These are phyloP conservation scores for Phalloptychus januarius DNA, from an alignment of 2,797 vertebrate species.

Conservation along the genomic window DNA sequence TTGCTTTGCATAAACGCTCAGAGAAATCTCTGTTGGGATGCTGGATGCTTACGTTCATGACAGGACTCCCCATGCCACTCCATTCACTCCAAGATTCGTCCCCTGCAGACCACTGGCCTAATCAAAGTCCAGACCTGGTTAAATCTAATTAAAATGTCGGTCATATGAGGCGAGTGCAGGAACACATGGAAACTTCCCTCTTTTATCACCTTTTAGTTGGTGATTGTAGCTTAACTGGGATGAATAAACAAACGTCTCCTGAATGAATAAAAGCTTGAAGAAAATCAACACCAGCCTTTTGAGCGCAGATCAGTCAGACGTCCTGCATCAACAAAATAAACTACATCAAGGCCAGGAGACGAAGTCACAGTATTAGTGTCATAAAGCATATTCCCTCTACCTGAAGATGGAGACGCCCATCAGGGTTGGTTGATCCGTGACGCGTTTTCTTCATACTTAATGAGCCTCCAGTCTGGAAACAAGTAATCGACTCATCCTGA, in stretches of 20 bases:
- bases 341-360: slow-evolving; percentile 43
- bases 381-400: slow-evolving; percentile 40
- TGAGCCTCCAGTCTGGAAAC: slow-evolving; percentile 59
- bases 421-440: slow-evolving; percentile 51
- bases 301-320: slow-evolving; percentile 35
- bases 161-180: background rate
- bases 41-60: background rate
- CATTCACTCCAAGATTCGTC: background rate
- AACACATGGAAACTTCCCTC: background rate
- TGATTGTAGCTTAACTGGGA: background rate
- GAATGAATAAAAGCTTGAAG: slow-evolving; percentile 27
- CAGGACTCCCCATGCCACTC: background rate
- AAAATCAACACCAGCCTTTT: slow-evolving; percentile 19
- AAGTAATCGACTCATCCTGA: slow-evolving; percentile 63
- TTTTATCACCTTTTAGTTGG: background rate
- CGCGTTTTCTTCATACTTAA: slow-evolving; percentile 58
- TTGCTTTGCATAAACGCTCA: background rate
- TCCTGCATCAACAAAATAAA: slow-evolving; percentile 44
- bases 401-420: slow-evolving; percentile 37
- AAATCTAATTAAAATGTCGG: background rate
- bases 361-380: slow-evolving; percentile 44
- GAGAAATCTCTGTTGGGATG: background rate
- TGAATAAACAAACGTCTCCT: background rate
- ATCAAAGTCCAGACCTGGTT: background rate
- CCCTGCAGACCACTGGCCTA: background rate